Percentiles rank a stretch among this genome's conserved stretches.
These are phyloP conservation scores for Crocuta crocuta DNA, from an alignment of 2,113 vertebrate species.

Conservation along the genomic window DNA sequence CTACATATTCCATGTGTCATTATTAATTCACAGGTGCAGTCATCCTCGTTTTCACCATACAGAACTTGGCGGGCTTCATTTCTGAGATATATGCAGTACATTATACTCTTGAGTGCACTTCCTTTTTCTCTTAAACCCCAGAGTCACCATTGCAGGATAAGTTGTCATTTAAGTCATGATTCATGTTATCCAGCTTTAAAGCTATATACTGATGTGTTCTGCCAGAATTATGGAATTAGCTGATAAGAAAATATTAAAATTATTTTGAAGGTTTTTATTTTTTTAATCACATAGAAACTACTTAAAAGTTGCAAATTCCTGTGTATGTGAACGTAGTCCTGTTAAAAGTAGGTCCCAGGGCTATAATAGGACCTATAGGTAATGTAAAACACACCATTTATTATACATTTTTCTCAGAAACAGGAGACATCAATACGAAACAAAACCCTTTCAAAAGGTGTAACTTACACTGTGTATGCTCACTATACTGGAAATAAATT, in stretches of 20 bases:
- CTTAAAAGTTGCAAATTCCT: not conserved
- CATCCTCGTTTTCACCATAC: not conserved
- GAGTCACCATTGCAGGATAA: not conserved
- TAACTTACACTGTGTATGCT: no score
- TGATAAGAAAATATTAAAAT: not conserved
- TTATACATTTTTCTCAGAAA: not conserved
- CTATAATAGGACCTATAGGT: not conserved
- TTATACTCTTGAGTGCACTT: not conserved
- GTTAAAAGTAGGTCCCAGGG: not conserved
- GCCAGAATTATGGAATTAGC: not conserved
- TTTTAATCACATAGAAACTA: not conserved
- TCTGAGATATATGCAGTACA: not conserved
- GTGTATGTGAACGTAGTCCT: not conserved
- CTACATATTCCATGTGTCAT: not conserved
- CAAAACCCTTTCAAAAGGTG: not conserved
- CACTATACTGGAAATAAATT: not conserved
- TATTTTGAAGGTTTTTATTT: slow-evolving; percentile 14
- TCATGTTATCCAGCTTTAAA: not conserved
- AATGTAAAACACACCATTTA: not conserved
- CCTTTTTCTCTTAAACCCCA: not conserved
- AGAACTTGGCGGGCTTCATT: not conserved
- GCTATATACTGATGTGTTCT: not conserved
- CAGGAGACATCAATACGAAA: not conserved
- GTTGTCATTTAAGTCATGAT: not conserved
- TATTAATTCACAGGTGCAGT: not conserved